Evolutionary conservation across 2,888 invertebrate species (phyloP).

Genomic region (Achlya flavicornis): DNA sequence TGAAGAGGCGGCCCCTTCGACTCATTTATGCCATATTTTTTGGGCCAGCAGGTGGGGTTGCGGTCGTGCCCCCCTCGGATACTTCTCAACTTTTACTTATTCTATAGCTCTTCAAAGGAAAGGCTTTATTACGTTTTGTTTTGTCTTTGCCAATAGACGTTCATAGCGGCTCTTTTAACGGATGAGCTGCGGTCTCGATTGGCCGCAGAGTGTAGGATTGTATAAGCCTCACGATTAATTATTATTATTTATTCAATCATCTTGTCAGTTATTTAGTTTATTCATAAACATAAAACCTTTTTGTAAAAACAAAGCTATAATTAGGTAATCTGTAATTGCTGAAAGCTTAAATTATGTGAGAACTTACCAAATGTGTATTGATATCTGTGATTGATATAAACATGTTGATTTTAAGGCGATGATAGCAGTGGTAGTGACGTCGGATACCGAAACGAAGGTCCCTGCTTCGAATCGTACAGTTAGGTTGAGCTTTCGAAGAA

Average conservation of each 20-base stretch:
- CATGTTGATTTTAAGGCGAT: no score
- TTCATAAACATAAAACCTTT: background rate
- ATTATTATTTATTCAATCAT: no score
- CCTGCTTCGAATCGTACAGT: no score
- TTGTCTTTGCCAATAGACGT: conserved; percentile 56
- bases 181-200: conserved; percentile 60
- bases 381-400: no score
- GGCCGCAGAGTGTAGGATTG: conserved; percentile 13
- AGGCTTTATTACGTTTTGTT: conserved; percentile 73
- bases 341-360: no score
- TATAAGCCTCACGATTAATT: no score
- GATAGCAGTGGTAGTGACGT: no score
- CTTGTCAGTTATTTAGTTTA: background rate
- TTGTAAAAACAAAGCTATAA: no score
- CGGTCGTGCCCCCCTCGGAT: conserved; percentile 66
- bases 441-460: no score
- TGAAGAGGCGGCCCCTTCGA: conserved; percentile 68
- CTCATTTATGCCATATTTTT: conserved; percentile 80
- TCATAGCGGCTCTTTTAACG: conserved; percentile 47
- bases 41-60: conserved; percentile 73
- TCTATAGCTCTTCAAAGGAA: conserved; percentile 76
- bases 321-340: no score
- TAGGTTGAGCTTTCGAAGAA: no score
- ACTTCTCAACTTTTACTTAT: conserved; percentile 79
- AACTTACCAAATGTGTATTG: no score